These are phyloP conservation scores for Nycteola revayana DNA, from an alignment of 2,888 invertebrate genomes.

Conservation along the genomic window DNA sequence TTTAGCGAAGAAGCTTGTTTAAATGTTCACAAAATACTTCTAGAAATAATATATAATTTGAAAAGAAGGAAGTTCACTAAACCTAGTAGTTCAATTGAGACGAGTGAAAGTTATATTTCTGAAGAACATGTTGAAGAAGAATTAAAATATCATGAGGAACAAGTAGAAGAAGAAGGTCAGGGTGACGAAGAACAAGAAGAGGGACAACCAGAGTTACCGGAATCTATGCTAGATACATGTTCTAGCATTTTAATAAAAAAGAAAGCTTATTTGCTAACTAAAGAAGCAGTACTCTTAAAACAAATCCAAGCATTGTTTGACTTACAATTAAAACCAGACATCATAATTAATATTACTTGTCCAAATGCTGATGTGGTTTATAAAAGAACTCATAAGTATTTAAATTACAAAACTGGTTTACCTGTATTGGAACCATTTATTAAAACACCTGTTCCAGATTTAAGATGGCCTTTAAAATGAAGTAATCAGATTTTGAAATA, in stretches of 20 bases:
- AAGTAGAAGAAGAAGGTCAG: constrained; percentile 37
- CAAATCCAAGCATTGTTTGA: constrained; percentile 57
- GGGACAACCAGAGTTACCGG: constrained; percentile 53
- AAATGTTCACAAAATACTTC: constrained; percentile 44
- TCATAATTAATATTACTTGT: constrained; percentile 81
- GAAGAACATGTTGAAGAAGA: constrained; percentile 24
- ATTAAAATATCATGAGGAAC: constrained; percentile 27
- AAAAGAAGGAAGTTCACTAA: constrained; percentile 51
- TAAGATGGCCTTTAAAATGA: constrained; percentile 61
- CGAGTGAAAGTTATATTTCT: constrained; percentile 32
- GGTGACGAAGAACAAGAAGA: constrained; percentile 47
- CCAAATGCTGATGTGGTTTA: constrained; percentile 76
- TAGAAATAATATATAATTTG: constrained; percentile 50
- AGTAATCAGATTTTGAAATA: constrained; percentile 42
- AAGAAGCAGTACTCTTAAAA: constrained; percentile 44
- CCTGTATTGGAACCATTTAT: constrained; percentile 41
- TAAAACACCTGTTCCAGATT: constrained; percentile 32
- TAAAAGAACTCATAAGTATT: constrained; percentile 54
- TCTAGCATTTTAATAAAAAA: constrained; percentile 38
- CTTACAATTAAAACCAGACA: constrained; percentile 59
- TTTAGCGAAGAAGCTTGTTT: constrained; percentile 55
- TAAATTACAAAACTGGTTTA: constrained; percentile 48
- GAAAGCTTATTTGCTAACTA: constrained; percentile 43
- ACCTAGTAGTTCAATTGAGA: constrained; percentile 16
- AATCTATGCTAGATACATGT: constrained; percentile 57